Base-by-base conservation (phyloP, 1,140 invertebrate species). In the Zaprionus nigranus region DNA sequence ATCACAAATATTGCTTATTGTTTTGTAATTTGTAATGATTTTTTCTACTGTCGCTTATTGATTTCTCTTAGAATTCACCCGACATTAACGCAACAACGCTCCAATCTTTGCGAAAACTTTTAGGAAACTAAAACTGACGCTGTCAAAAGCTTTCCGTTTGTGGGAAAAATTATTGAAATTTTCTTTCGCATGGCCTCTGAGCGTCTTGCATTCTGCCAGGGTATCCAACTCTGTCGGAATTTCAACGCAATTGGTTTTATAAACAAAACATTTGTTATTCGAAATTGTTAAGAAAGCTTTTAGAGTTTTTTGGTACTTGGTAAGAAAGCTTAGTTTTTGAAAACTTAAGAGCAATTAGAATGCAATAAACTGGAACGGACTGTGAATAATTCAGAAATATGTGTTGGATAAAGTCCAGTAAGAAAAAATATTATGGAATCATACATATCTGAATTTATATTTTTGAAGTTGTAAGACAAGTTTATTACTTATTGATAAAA, bases 101-200 rank as follows among this genome's bases (percentile, higher is more conserved):
- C 78, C 78, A 81, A 82, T 71, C 66, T 82, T 81, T 75, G 79
- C 69, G 78, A 86, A 92, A 91, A 88, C 86, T 79, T 81, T 90
- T 82, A 78, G 77, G 57, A 91, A 92, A 92, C 91, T 92, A 74
- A 92, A 71, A 90, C 70, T 61, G 66, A 63, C 68, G 69, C 64
- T 78, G 69, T 64, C 74, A 62, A 92, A 67, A 92, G 86, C 81
- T 90, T 91, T 91, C 71, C 61, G 66, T 68, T 56, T 61, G 60
- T 70, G 77, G 80, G 72, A 71, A 84, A 86, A 91, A 90, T 91
- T 91, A 90, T 90, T 87, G 90, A 92, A 91, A 92, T 79, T 90
- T 86, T 85, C 67, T 78, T 88, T 90, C 58, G 38, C 46, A 68
- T 69, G 68, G 72, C 26, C 58, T 54, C 15, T 34, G 28, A 40